Conservation (phyloP, 2,797 vertebrate species). For the Lepidocolaptes lacrymiger region DNA sequence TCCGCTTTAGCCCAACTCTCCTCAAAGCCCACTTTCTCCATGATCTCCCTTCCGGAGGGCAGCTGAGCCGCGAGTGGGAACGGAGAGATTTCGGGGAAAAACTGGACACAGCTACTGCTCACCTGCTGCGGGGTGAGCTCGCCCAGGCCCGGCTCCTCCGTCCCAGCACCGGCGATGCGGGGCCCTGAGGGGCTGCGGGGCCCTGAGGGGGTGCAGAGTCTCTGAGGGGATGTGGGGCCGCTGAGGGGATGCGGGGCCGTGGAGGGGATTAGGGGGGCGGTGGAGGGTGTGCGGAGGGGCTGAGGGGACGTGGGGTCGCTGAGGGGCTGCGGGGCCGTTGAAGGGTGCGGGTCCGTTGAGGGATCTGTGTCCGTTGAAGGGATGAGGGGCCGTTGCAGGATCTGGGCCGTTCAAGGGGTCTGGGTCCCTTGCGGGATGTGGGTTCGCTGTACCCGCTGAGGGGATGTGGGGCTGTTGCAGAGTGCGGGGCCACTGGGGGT, state of each 20-base stretch:
- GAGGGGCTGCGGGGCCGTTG: too few relatives aligned
- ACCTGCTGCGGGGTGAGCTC: accelerated
- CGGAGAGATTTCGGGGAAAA: background rate
- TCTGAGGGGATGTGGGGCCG: too few relatives aligned
- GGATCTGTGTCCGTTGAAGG: too few relatives aligned
- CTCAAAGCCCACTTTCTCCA: background rate
- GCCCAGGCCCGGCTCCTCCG: background rate
- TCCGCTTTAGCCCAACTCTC: accelerated
- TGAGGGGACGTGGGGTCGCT: background rate
- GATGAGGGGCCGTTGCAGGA: too few relatives aligned
- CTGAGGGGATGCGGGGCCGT: background rate
- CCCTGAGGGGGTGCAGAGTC: accelerated
- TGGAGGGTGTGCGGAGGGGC: too few relatives aligned
- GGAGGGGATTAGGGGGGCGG: background rate
- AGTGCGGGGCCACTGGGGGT: too few relatives aligned
- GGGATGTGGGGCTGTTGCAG: too few relatives aligned
- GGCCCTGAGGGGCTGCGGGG: accelerated
- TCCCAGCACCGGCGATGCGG: accelerated
- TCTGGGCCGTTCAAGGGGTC: too few relatives aligned
- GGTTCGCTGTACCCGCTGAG: too few relatives aligned
- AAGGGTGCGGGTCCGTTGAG: too few relatives aligned
- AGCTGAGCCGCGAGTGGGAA: background rate
- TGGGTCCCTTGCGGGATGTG: too few relatives aligned
- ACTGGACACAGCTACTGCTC: accelerated
- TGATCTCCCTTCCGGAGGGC: background rate